Evolutionary conservation across 2,888 invertebrate genomes (phyloP).

Genomic region (Drosophila gaucha): DNA sequence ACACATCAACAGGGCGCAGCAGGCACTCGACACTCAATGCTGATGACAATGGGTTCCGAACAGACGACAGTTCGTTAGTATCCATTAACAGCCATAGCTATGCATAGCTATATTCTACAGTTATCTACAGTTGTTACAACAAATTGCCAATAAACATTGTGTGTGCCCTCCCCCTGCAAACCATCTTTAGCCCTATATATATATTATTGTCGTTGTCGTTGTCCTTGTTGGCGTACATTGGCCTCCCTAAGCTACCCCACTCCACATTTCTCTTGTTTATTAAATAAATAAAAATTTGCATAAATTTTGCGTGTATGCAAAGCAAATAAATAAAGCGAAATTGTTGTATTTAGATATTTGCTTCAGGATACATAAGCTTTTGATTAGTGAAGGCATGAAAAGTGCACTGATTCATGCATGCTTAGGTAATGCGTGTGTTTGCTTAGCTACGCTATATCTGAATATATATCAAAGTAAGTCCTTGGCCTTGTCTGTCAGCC

Average conservation of each 20-base stretch:
- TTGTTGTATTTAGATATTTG: conserved; percentile 31
- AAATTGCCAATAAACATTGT: conserved; percentile 61
- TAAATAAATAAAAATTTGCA: conserved; percentile 77
- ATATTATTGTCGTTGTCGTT: conserved; percentile 12
- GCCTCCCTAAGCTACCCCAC: conserved; percentile 20
- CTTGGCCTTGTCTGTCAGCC: conserved; percentile 46
- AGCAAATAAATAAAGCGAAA: conserved; percentile 15
- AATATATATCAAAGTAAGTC: conserved; percentile 14
- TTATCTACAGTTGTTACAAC: conserved; percentile 47
- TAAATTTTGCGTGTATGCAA: conserved; percentile 58
- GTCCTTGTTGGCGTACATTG: conserved; percentile 56
- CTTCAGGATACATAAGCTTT: not conserved
- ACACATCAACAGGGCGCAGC: conserved; percentile 9
- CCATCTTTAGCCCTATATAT: not conserved
- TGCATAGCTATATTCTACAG: conserved; percentile 10
- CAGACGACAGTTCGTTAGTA: conserved; percentile 44
- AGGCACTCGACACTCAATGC: conserved; percentile 4
- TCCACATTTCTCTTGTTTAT: conserved; percentile 58
- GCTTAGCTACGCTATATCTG: conserved; percentile 1
- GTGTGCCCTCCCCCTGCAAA: not conserved
- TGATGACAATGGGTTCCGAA: conserved; percentile 27
- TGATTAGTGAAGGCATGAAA: conserved; percentile 11
- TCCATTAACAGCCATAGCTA: conserved; percentile 29
- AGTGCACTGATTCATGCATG: conserved; percentile 7
- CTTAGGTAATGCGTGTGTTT: not conserved